phyloP scores from a whole-genome alignment of 2,113 vertebrate species.

The Oreotragus oreotragus region DNA sequence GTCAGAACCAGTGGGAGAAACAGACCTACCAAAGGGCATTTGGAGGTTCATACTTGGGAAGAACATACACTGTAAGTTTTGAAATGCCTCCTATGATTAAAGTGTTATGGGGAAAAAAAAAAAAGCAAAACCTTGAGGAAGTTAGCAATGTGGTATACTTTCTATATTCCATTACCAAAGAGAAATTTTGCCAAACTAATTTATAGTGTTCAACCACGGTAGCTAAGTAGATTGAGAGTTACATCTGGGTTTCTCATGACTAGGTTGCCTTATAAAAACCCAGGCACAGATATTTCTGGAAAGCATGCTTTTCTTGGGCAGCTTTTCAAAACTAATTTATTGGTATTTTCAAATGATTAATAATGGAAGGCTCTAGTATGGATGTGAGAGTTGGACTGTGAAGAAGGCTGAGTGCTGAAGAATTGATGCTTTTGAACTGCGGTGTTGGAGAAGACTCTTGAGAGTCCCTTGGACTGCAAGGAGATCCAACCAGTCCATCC shows the following conservation, averaged over 20 bases:
- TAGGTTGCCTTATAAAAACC: neutral
- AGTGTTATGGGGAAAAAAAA: neutral
- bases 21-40: neutral
- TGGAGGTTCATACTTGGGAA: constrained; percentile 10
- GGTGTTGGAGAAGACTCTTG: too few species aligned
- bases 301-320: neutral
- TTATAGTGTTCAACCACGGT: neutral
- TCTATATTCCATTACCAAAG: neutral
- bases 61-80: neutral
- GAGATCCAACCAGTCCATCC: too few species aligned
- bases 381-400: too few species aligned
- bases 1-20: constrained; percentile 10
- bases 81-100: constrained; percentile 15
- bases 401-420: too few species aligned
- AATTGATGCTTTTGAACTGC: too few species aligned
- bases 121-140: neutral
- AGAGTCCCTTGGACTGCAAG: too few species aligned
- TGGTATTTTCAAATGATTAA: neutral
- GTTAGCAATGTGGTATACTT: constrained; percentile 16
- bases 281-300: constrained; percentile 13
- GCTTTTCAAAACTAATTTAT: constrained; percentile 39
- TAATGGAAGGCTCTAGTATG: neutral
- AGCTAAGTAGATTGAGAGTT: constrained; percentile 9
- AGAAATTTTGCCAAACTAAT: constrained; percentile 39
- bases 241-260: neutral